Base-by-base conservation (phyloP, 2,888 invertebrate genomes). In the Euplexia lucipara region DNA sequence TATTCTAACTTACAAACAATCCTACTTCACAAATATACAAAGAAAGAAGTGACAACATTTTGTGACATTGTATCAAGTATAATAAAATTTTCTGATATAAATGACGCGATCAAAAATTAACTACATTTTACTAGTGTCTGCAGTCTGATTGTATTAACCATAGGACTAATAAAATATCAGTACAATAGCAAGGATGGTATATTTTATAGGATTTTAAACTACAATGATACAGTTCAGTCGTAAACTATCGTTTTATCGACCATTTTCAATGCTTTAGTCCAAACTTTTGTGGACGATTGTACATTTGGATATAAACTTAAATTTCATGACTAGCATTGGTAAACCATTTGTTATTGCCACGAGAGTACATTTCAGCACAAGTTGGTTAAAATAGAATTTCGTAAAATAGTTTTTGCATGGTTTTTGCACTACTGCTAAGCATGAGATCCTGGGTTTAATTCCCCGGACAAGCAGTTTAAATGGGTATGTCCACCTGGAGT, bases 181-280 rank as follows among this genome's bases (percentile, higher is more conserved):
- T 6, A 26, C 32, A 34, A 72, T 44, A 32, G n/a, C 22, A 37
- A 1, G n/a, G 37, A 45, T 51, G 7, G 20, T 70, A 70, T 35
- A 61, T 49, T 67, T 72, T 49, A 64, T 64, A 20, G 34, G 48
- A 51, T 65, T 75, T 69, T 48, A 68, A 75, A 47, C 58, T 70
- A 58, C 58, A 75, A 52, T 58, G 70, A 58, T 52, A 69, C 51
- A 70, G 58, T 52, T 34, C 41, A 57, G 51, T 58, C 69, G 58
- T 70, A 58, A 57, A 68, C 30, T 20, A 26, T 48, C 20, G 9
- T 75, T 70, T 70, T 70, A 70, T 75, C 12, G 75, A 6, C 69
- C 48, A 67, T 56, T 66, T 54, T n/a, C 37, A 74, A 67, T 54
- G 56, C 39, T 74, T 56, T 74, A 42, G 48, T 49, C 14, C n/a